Evolutionary conservation across 1,140 invertebrate genomes (phyloP), one percentile per base, ranked within the genome.

Genomic region (Trissolcus basalis): DNA sequence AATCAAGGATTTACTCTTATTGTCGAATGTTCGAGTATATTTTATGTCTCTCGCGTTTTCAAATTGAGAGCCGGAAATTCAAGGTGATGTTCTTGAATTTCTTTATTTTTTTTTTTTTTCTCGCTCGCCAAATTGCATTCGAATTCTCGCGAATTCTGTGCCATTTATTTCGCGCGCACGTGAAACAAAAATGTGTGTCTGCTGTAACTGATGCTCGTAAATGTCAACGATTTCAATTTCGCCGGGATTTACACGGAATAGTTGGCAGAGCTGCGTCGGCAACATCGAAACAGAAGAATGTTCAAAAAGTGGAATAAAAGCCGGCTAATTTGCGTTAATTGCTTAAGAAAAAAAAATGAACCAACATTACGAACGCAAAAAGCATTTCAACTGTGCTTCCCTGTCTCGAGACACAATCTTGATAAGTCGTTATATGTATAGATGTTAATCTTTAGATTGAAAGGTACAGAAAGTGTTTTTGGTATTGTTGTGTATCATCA

Each of bases 261-360:
- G 12, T 68, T 41, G 13, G 7, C 14, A 45, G 4, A 14, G 10
- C 19, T 8, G 19, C 19, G 35, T 14, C 27, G 32, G 39, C 36
- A 49, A 67, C 49, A 60, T 59, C 43, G 53, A 45, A 58, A 56
- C 16, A 53, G 41, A 77, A 71, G 61, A 60, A 64, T 48, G 54
- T 69, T 68, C 35, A 68, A 71, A 67, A 58, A 55, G 68, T 63
- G 63, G 49, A 81, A 82, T 79, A 75, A 83, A 79, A 77, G 80
- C 64, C 72, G 80, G 79, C 80, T 82, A 82, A 85, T 86, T 85
- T 82, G 77, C 80, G 78, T 85, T 86, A 85, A 85, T 85, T 86
- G 80, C 80, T 81, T 65, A 68, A 73, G 58, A 61, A 79, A 86
- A 44, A 84, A 82, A 27, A 76, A 82, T 81, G 77, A 80, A 81